Percentiles rank a stretch among this genome's conserved stretches.
These are phyloP conservation scores for Sycophaga agraensis DNA, from an alignment of 1,140 invertebrate genomes.

Conservation along the genomic window DNA sequence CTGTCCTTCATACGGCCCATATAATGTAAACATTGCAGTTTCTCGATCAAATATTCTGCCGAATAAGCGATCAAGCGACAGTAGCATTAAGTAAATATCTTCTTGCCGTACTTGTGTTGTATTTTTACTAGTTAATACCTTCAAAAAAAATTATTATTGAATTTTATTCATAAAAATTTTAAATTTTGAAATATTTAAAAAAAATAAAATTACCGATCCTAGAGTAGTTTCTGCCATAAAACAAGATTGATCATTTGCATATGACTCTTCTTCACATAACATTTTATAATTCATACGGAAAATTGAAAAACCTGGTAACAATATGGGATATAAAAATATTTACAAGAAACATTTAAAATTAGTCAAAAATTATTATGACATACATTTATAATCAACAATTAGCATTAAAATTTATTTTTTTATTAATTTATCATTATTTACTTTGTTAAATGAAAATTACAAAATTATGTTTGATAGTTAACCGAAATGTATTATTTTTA, in stretches of 20 bases:
- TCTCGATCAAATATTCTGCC: constrained; percentile 63
- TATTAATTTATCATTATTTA: too few species aligned
- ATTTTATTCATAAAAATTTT: neutral
- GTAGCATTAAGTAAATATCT: constrained; percentile 67
- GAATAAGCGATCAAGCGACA: constrained; percentile 68
- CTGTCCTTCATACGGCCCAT: constrained; percentile 64
- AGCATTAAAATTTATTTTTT: too few species aligned
- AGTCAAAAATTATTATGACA: too few species aligned
- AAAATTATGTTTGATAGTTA: too few species aligned
- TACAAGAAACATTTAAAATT: too few species aligned
- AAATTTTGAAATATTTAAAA: neutral
- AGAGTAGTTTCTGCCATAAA: constrained; percentile 71
- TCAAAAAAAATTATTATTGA: constrained; percentile 29
- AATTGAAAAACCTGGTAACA: constrained; percentile 27
- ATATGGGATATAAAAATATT: neutral
- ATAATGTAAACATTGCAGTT: constrained; percentile 66
- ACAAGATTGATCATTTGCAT: constrained; percentile 58
- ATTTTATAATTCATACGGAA: constrained; percentile 43
- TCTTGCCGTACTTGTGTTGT: constrained; percentile 58
- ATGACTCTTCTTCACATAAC: constrained; percentile 55
- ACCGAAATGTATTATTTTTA: too few species aligned
- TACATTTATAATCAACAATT: too few species aligned
- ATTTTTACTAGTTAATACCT: constrained; percentile 63
- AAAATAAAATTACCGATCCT: constrained; percentile 47
- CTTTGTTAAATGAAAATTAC: too few species aligned